A percentile compares a stretch with the other conserved stretches of the same genome.
phyloP scores from a whole-genome alignment of 2,113 vertebrate species.

The Daboia siamensis region DNA sequence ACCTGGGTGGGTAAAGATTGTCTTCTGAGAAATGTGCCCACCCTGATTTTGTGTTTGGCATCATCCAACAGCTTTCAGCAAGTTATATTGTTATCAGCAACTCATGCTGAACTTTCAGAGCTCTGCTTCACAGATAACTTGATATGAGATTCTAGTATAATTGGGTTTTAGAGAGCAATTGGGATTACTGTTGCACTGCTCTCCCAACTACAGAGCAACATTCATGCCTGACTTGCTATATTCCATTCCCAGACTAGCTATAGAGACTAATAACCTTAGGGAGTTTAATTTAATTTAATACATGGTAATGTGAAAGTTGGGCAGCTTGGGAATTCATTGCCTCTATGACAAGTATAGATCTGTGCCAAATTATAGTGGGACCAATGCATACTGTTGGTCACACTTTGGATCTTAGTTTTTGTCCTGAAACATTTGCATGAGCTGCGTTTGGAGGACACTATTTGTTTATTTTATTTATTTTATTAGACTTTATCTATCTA shows the following conservation, averaged over 20 bases:
- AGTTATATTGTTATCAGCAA: not conserved
- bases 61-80: not conserved
- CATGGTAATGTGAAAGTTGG: not conserved
- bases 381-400: too few species aligned
- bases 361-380: not conserved
- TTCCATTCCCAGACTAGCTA: not conserved
- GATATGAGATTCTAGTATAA: not conserved
- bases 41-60: not conserved
- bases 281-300: not conserved
- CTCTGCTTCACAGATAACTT: not conserved
- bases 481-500: too few species aligned
- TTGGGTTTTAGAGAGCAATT: not conserved
- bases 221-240: not conserved
- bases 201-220: not conserved
- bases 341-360: not conserved
- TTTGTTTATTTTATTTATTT: too few species aligned
- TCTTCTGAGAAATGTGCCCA: not conserved
- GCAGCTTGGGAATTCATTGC: not conserved
- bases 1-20: not conserved
- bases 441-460: too few species aligned
- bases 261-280: not conserved
- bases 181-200: not conserved
- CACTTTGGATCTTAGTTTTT: not conserved
- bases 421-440: not conserved
- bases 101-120: not conserved